Conservation (phyloP, 2,113 vertebrate genomes). For the Lontra canadensis region DNA sequence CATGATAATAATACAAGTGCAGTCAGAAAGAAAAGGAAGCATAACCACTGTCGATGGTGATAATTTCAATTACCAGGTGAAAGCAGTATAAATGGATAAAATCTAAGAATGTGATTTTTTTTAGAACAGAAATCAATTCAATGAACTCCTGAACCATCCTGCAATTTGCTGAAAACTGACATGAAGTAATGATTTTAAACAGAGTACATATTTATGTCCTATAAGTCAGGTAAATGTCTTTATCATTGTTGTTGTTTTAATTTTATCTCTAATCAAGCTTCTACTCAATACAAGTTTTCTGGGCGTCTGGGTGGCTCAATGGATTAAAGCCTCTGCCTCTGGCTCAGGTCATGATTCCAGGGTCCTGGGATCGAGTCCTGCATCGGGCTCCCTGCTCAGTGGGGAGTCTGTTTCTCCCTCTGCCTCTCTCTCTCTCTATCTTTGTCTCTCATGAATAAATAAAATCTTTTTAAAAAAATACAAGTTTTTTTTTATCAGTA, state of each 20-base stretch:
- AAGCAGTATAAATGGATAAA: slow-evolving; percentile 15
- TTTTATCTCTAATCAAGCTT: slow-evolving; percentile 15
- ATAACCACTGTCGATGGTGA: background rate
- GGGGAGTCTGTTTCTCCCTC: too few relatives aligned
- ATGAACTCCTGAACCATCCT: slow-evolving; percentile 21
- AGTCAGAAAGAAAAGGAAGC: slow-evolving; percentile 42
- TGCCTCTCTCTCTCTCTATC: too few relatives aligned
- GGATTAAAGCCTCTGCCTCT: too few relatives aligned
- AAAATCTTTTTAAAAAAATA: too few relatives aligned
- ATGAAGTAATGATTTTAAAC: slow-evolving; percentile 1
- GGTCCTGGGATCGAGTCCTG: too few relatives aligned
- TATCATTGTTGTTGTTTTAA: background rate
- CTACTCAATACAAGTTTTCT: background rate
- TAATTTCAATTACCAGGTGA: slow-evolving; percentile 54
- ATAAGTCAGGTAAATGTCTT: background rate
- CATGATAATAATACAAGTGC: slow-evolving; percentile 2
- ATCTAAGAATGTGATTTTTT: background rate
- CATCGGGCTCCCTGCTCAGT: too few relatives aligned
- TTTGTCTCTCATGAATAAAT: too few relatives aligned
- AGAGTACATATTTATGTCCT: background rate
- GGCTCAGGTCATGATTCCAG: too few relatives aligned
- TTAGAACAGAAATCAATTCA: slow-evolving; percentile 11
- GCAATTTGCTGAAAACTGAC: background rate
- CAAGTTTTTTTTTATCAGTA: background rate
- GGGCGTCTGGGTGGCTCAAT: too few relatives aligned